Conservation (phyloP, 2,113 vertebrate genomes). For the Misgurnus mizolepis region DNA sequence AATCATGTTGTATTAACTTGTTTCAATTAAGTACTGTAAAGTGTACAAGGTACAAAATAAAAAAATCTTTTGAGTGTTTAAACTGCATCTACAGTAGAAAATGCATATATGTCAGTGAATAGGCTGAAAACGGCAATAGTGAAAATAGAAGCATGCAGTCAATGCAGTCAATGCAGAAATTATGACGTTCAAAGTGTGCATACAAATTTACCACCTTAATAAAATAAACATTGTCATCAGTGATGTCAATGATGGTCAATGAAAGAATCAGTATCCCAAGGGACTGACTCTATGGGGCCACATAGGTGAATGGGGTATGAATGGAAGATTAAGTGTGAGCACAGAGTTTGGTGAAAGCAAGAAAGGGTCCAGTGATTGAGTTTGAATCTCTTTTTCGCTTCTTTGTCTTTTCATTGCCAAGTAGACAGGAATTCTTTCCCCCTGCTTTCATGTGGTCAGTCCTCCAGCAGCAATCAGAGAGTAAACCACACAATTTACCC, state of each 20-base stretch:
- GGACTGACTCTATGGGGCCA: slow-evolving; percentile 61
- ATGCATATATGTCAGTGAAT: slow-evolving; percentile 62
- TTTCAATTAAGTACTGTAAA: too few species aligned
- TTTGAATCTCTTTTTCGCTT: slow-evolving; percentile 71
- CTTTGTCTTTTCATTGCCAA: slow-evolving; percentile 61
- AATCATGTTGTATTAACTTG: too few species aligned
- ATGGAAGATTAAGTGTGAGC: slow-evolving; percentile 69
- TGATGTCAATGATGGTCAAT: slow-evolving; percentile 77
- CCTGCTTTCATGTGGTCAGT: slow-evolving; percentile 79
- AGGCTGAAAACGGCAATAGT: slow-evolving; percentile 77
- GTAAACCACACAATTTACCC: slow-evolving; percentile 43
- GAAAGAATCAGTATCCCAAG: slow-evolving; percentile 80
- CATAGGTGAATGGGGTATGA: slow-evolving; percentile 59
- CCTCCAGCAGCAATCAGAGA: slow-evolving; percentile 76
- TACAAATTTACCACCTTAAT: slow-evolving; percentile 73
- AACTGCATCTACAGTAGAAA: too few species aligned
- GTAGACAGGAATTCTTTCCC: slow-evolving; percentile 73
- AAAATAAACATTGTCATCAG: slow-evolving; percentile 75
- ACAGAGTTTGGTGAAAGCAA: slow-evolving; percentile 54
- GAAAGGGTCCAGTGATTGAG: slow-evolving; percentile 71
- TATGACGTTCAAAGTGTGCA: slow-evolving; percentile 70
- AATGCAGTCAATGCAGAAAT: slow-evolving; percentile 60
- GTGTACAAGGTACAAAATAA: too few species aligned
- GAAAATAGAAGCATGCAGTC: slow-evolving; percentile 79
- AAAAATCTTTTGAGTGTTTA: too few species aligned